A percentile compares a stretch with the other conserved stretches of the same genome.
Conservation (phyloP, 2,113 vertebrate genomes). For the Prietella phreatophila region DNA sequence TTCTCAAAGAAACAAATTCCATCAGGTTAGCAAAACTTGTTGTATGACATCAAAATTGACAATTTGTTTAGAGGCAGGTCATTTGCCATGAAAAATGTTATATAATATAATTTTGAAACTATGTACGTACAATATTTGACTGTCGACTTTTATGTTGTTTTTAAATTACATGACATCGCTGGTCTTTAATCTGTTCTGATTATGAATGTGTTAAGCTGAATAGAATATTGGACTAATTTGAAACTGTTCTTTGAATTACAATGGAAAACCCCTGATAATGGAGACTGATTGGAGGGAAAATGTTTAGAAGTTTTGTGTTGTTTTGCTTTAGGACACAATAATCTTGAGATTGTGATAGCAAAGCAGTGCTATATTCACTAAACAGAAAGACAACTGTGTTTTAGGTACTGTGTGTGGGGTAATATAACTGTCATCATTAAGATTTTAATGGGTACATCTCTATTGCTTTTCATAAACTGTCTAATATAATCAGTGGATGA, state of each 20-base stretch:
- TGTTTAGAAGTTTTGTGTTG: background rate
- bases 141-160: conserved; percentile 3
- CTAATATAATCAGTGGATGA: conserved; percentile 6
- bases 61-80: too few species aligned
- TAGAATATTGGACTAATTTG: background rate
- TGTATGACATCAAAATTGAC: background rate
- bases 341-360: background rate
- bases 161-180: background rate
- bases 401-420: background rate
- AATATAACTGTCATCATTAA: conserved; percentile 5
- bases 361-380: background rate
- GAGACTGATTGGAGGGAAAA: background rate
- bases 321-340: background rate
- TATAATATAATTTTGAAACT: too few species aligned
- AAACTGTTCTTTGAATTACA: background rate
- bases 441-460: conserved; percentile 17
- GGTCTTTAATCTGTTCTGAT: background rate
- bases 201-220: background rate
- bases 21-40: background rate
- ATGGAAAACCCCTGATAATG: background rate
- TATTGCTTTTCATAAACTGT: background rate
- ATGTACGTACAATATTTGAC: background rate
- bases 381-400: background rate
- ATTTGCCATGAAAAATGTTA: too few species aligned
- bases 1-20: conserved; percentile 3